A percentile compares a stretch with the other conserved stretches of the same genome.
phyloP scores from a whole-genome alignment of 2,797 vertebrate species.

The Pangasius djambal region DNA sequence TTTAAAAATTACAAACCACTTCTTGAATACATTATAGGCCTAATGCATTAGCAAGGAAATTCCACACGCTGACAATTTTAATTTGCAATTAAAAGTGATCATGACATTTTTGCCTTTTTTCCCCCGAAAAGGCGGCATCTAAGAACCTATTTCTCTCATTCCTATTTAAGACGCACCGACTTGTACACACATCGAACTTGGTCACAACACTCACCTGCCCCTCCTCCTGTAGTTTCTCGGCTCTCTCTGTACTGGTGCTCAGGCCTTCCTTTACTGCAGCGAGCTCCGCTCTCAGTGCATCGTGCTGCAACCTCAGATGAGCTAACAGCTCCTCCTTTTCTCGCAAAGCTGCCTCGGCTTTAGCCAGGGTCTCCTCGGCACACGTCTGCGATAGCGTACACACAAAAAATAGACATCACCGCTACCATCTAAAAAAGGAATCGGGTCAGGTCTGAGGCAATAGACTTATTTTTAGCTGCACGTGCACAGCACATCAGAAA shows the following conservation, averaged over 20 bases:
- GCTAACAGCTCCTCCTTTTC: slow-evolving; percentile 70
- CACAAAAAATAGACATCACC: background rate
- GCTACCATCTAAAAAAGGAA: background rate
- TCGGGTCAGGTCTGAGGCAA: background rate
- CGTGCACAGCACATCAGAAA: background rate
- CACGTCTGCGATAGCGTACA: slow-evolving; percentile 59
- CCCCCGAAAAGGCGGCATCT: background rate
- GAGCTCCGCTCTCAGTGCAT: slow-evolving; percentile 70
- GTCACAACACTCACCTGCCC: slow-evolving; percentile 68
- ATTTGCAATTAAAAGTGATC: background rate
- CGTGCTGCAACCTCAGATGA: slow-evolving; percentile 67
- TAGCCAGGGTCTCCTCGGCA: slow-evolving; percentile 77
- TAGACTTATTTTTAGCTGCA: background rate
- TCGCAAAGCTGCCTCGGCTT: slow-evolving; percentile 74
- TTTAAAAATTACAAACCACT: background rate
- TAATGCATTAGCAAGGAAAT: background rate
- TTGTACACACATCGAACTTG: background rate
- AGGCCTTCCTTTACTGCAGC: slow-evolving; percentile 72
- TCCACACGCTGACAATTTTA: background rate
- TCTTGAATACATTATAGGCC: background rate
- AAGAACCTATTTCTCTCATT: background rate
- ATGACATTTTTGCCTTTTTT: background rate
- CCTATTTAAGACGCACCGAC: background rate
- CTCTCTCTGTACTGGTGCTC: slow-evolving; percentile 68
- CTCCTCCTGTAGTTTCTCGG: slow-evolving; percentile 73